These are phyloP conservation scores for Pseudopodoces humilis DNA, from an alignment of 2,113 vertebrate genomes.

Conservation along the genomic window DNA sequence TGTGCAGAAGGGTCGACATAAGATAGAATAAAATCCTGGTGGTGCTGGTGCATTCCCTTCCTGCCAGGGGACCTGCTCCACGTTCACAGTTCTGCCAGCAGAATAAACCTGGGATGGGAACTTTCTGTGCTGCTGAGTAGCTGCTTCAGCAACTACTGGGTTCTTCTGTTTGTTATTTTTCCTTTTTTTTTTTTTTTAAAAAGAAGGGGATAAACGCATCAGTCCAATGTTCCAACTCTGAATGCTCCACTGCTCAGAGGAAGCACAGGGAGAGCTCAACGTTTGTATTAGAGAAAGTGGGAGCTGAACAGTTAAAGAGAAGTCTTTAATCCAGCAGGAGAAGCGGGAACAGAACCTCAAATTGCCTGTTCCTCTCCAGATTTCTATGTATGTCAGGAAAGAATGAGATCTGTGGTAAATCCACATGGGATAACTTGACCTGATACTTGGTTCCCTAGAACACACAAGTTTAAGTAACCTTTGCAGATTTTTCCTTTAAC, in stretches of 20 bases:
- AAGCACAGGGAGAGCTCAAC: not conserved
- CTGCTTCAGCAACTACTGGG: not conserved
- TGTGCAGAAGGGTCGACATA: accelerated
- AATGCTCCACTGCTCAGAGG: not conserved
- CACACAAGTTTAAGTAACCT: not conserved
- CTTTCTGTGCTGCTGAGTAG: not conserved
- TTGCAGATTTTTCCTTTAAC: not conserved
- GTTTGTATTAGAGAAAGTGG: not conserved
- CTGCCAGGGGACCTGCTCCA: not conserved
- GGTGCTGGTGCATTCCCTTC: not conserved
- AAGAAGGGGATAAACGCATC: not conserved
- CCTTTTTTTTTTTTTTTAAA: not conserved
- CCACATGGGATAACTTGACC: not conserved
- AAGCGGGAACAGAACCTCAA: not conserved
- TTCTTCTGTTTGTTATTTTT: not conserved
- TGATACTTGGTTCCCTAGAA: not conserved
- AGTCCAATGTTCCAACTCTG: not conserved
- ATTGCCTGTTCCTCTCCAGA: not conserved
- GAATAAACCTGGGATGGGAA: not conserved
- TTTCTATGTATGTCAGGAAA: not conserved
- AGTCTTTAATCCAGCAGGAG: not conserved
- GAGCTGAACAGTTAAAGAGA: not conserved
- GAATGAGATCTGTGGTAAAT: not conserved
- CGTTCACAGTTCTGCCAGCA: not conserved
- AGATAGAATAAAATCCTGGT: not conserved